These are phyloP conservation scores for Pasiphila rectangulata DNA, from an alignment of 2,888 invertebrate species.

Conservation along the genomic window DNA sequence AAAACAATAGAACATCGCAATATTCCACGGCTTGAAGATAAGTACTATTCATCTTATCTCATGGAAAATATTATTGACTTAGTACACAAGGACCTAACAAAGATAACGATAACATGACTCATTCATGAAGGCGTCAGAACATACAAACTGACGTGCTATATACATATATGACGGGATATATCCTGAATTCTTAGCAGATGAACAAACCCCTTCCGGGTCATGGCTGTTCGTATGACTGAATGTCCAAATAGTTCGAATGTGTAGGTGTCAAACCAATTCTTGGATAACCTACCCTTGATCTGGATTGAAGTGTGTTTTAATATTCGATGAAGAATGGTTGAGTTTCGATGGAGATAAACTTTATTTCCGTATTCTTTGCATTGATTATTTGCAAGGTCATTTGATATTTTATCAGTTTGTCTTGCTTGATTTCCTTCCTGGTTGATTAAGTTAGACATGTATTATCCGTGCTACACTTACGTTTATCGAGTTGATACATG, in stretches of 20 bases:
- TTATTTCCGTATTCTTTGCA: slow-evolving; percentile 24
- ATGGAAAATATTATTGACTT: slow-evolving; percentile 29
- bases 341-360: slow-evolving; percentile 17
- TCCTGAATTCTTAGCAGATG: slow-evolving; percentile 45
- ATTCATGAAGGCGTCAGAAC: slow-evolving; percentile 38
- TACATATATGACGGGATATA: too few relatives aligned
- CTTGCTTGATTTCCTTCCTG: slow-evolving; percentile 30
- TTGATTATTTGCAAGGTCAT: slow-evolving; percentile 32
- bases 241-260: too few relatives aligned
- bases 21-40: slow-evolving; percentile 25
- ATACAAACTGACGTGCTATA: slow-evolving; percentile 34
- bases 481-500: slow-evolving; percentile 6
- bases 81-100: slow-evolving; percentile 13
- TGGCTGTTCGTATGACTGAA: too few relatives aligned
- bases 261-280: too few relatives aligned
- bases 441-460: slow-evolving; percentile 16
- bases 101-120: slow-evolving; percentile 40
- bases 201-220: slow-evolving; percentile 37
- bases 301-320: slow-evolving; percentile 23
- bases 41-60: slow-evolving; percentile 29
- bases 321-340: slow-evolving; percentile 9
- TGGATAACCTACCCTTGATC: too few relatives aligned
- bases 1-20: slow-evolving; percentile 28
- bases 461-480: neutral
- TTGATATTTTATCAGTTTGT: slow-evolving; percentile 24